Base-by-base conservation (phyloP, 2,113 vertebrate genomes). In the Apus apus region DNA sequence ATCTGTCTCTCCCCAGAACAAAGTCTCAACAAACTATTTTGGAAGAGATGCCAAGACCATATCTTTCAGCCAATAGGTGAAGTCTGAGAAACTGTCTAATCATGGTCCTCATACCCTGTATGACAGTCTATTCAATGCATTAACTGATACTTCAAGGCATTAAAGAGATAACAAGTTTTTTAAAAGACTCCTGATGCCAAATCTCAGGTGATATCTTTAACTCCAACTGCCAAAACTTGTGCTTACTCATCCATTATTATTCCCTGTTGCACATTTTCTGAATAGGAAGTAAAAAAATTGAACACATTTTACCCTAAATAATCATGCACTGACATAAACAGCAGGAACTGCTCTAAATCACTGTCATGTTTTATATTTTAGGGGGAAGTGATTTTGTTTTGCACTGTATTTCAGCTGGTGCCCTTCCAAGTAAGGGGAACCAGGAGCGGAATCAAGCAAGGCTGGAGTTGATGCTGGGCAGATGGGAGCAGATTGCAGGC, bases 61-160 rank as follows among this genome's bases (percentile, higher is more conserved):
- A 87, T 89, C 89, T 92, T 94, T 53, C 86, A 91, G 93, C 95
- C 90, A 73, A 86, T 40, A 27, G 30, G 51, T 17, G 11, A 51
- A 56, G 71, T 38, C 82, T 36, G n/a, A 58, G 73, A 77, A 76
- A 78, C 27, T 38, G 77, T 77, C 82, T 85, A 18, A 85, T 92
- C 81, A 79, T 13, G 43, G 56, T 75, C 48, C 76, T 29, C 58
- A 87, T 86, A 50, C 53, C 61, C 85, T 65, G 8, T 51, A 58
- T 29, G 57, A 66, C 58, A 64, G 43, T 6, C 36, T 46, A 64
- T 21, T 48, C 30, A 50, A 8, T 11, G 17, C 45, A 48, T 65
- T 90, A 80, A 61, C 91, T 84, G 51, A 61, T n/a, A 50, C 29
- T 88, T 57, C 27, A 27, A 36, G 48, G 85, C 92, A 87, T 71